These are phyloP conservation scores for Condylura cristata DNA, from an alignment of 2,113 vertebrate species.

Conservation along the genomic window DNA sequence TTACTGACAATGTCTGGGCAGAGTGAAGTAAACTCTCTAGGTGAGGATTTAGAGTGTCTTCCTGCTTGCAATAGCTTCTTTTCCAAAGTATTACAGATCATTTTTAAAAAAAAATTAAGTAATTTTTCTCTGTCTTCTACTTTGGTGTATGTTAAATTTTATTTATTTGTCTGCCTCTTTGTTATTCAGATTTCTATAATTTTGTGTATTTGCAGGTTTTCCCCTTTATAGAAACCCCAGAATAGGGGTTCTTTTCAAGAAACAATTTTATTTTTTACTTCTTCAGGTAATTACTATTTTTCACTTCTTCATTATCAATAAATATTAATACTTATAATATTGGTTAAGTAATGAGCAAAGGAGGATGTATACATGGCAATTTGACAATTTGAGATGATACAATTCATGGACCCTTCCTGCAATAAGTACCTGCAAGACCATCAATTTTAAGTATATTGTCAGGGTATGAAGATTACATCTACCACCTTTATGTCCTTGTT, in stretches of 20 bases:
- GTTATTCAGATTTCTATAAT: conserved; percentile 8
- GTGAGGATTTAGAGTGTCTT: neutral
- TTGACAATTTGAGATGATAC: neutral
- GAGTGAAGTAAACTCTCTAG: neutral
- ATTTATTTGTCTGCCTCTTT: neutral
- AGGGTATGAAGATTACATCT: neutral
- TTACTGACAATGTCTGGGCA: neutral
- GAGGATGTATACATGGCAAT: neutral
- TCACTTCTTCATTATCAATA: conserved; percentile 15
- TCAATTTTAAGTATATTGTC: neutral
- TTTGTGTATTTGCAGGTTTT: neutral
- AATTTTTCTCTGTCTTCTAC: neutral
- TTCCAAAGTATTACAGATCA: neutral
- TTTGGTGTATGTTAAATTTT: neutral
- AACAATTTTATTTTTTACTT: neutral
- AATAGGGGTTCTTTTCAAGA: neutral
- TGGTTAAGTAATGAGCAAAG: neutral
- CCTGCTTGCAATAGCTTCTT: conserved; percentile 7
- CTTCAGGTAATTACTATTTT: conserved; percentile 19
- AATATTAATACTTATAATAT: neutral
- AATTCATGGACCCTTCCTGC: neutral
- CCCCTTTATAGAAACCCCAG: neutral
- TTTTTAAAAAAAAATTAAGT: neutral
- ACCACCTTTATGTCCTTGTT: neutral
- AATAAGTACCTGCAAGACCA: neutral